Conservation (phyloP, 2,888 invertebrate species). For the Portevinia maculata region DNA sequence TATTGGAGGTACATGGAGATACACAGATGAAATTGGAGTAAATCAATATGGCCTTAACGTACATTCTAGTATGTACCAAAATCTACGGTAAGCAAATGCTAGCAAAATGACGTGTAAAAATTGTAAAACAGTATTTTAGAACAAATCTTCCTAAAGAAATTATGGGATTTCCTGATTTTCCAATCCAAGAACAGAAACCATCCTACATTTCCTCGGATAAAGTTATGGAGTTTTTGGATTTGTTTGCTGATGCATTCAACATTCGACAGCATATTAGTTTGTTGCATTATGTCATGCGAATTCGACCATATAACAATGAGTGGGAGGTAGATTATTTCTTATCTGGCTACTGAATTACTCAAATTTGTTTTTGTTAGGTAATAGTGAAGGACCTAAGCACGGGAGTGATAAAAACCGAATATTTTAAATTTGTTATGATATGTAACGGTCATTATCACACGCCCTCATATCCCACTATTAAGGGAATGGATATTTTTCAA, state of each 20-base stretch:
- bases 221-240: conserved; percentile 88
- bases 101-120: neutral
- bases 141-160: conserved; percentile 97
- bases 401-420: conserved; percentile 83
- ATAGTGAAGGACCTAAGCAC: conserved; percentile 77
- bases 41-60: conserved; percentile 91
- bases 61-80: conserved; percentile 96
- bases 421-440: conserved; percentile 90
- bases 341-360: neutral
- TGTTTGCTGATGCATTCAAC: conserved; percentile 88
- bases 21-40: conserved; percentile 89
- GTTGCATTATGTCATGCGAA: conserved; percentile 84
- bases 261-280: conserved; percentile 87
- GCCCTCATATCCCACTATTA: conserved; percentile 88
- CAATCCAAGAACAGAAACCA: conserved; percentile 87
- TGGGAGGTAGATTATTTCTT: conserved; percentile 87
- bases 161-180: conserved; percentile 95
- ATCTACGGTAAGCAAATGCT: conserved; percentile 87
- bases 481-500: conserved; percentile 86
- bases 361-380: conserved; percentile 77
- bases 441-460: conserved; percentile 95
- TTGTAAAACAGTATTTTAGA: conserved; percentile 82
- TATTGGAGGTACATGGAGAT: conserved; percentile 96
- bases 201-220: conserved; percentile 90
- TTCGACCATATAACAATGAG: conserved; percentile 83